Base-by-base conservation (phyloP, 1,140 invertebrate species). In the Diorhabda carinulata region DNA sequence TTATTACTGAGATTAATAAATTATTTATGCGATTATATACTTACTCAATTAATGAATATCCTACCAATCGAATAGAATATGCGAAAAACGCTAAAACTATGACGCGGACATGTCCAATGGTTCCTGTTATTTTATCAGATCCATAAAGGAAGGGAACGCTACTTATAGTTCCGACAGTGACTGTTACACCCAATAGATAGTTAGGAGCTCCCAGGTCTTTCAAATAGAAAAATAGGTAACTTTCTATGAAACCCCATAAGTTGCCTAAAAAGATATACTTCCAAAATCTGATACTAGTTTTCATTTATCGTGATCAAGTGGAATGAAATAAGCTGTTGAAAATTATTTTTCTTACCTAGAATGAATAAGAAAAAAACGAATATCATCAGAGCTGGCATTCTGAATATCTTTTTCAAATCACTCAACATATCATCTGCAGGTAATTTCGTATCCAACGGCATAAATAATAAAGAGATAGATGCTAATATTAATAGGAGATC, bases 181-280 rank as follows among this genome's bases (percentile, higher is more conserved):
- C 87, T 61, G 92, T 94, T 69, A 95, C 87, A 69, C 91, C 93
- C 57, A 94, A 79, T 64, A 95, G 82, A 78, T 91, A 91, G 78
- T 92, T 93, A 0, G 90, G 88, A 56, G 91, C 90, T 43, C 90
- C 89, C 59, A 94, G 82, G 81, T 92, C 91, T 80, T 90, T 91
- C 47, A 95, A 84, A 81, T 93, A 94, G 70, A 93, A 85, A 78
- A 94, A 95, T 2, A 95, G 82, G 78, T 91, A 95, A 7, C 90
- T 92, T 81, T 94, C 92, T 45, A 93, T 91, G 78, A 93, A 94
- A 43, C 92, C 92, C 91, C 91, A 94, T 78, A 91, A 88, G 77
- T 90, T 91, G 57, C 91, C 92, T 40, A 93, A 79, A 10, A 89
- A 84, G 76, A 92, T 25, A 25, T 25, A 25, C 25, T 25, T 25